These are phyloP conservation scores for Aphidius gifuensis DNA, from an alignment of 1,140 invertebrate species.

Conservation along the genomic window DNA sequence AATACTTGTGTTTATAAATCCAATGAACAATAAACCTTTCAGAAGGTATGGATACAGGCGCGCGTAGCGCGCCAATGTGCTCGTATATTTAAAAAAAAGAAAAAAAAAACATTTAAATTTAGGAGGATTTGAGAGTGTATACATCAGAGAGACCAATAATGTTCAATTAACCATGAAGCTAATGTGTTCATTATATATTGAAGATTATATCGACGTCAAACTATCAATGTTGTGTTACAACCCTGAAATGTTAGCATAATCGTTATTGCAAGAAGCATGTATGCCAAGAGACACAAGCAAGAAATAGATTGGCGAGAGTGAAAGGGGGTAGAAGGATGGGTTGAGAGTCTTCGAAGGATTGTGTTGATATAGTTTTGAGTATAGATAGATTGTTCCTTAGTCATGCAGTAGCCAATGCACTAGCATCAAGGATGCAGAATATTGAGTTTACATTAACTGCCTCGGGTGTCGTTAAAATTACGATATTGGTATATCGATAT, in stretches of 20 bases:
- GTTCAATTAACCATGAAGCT: neutral
- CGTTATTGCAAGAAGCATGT: slow-evolving; percentile 19
- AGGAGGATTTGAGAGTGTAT: no score
- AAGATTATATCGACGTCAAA: slow-evolving; percentile 6
- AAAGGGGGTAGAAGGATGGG: no score
- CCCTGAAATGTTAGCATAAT: slow-evolving; percentile 25
- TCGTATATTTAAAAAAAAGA: no score
- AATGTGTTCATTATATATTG: slow-evolving; percentile 4
- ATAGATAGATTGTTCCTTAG: no score
- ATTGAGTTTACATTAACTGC: slow-evolving; percentile 31
- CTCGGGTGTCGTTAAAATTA: slow-evolving; percentile 29
- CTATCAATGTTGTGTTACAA: slow-evolving; percentile 18
- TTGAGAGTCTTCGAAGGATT: neutral
- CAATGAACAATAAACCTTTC: no score
- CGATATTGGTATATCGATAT: slow-evolving; percentile 29
- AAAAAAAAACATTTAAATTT: no score
- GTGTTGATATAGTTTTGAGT: no score
- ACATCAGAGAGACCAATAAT: no score
- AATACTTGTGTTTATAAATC: no score
- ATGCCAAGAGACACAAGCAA: slow-evolving; percentile 4
- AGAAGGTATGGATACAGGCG: no score
- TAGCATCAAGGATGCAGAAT: slow-evolving; percentile 24
- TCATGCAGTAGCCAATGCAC: no score
- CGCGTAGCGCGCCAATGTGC: no score
- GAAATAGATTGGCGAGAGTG: neutral